A percentile compares a stretch with the other conserved stretches of the same genome.
Evolutionary conservation across 1,140 invertebrate species (phyloP).

Genomic region (Leptopilina clavipes): DNA sequence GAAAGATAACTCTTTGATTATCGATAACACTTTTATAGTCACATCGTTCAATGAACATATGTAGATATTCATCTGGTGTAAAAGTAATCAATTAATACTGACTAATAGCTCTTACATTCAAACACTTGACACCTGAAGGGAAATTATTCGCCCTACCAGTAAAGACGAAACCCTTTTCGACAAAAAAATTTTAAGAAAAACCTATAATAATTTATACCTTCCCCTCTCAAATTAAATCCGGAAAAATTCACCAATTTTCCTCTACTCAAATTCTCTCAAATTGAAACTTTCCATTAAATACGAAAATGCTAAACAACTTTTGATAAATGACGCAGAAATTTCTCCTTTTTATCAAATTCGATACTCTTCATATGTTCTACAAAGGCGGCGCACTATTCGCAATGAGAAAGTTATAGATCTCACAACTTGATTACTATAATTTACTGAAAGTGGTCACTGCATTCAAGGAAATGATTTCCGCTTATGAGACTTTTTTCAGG

Average conservation of each 20-base stretch:
- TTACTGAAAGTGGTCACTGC: conserved; percentile 7
- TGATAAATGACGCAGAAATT: too few species aligned
- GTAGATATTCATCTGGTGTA: background rate
- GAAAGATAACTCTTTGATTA: background rate
- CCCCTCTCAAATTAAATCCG: too few species aligned
- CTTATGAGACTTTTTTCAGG: conserved; percentile 21
- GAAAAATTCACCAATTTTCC: too few species aligned
- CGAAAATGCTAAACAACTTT: too few species aligned
- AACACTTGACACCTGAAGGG: background rate
- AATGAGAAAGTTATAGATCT: conserved; percentile 17
- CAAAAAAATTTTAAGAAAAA: too few species aligned
- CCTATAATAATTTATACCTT: too few species aligned
- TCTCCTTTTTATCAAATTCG: background rate
- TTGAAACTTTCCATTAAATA: too few species aligned
- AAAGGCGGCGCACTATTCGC: background rate
- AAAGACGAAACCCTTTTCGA: too few species aligned
- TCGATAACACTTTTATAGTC: background rate
- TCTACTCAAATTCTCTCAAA: too few species aligned
- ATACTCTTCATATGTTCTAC: background rate
- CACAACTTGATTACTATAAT: conserved; percentile 27
- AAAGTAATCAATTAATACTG: background rate
- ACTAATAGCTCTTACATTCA: background rate
- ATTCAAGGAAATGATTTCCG: conserved; percentile 26
- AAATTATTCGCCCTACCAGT: too few species aligned
- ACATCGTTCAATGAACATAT: conserved; percentile 11